Base-by-base conservation (phyloP, 2,888 invertebrate species). In the Nymphalis polychloros region DNA sequence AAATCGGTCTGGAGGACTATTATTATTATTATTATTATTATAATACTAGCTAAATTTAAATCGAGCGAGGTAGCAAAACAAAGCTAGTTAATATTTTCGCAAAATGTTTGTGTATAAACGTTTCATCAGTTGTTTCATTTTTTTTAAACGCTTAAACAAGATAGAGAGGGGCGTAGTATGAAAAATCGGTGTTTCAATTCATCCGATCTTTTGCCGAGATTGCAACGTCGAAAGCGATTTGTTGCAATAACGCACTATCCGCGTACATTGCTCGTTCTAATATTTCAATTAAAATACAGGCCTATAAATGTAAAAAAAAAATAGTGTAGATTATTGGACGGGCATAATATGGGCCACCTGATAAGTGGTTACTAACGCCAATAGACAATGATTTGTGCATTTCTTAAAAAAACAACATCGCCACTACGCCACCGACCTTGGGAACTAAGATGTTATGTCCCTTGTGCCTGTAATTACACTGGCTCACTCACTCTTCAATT, bases 121-220 rank as follows among this genome's bases (percentile, higher is more conserved):
- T 60, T 53, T 63, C 35, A 67, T 20, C 53, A 31, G 31, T 59
- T 57, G 53, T 63, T 63, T 64, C 61, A 52, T 67, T 65, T 68
- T 67, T 70, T 71, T 74, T 72, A 72, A 72, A 76, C 77, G 74
- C 73, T 75, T 80, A 81, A 82, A 82, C 75, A 72, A 75, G 73
- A 79, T 77, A 77, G 76, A 77, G 77, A 78, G 80, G 77, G 75
- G 72, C 72, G 77, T 77, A 77, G 72, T 83, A 84, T 82, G 82
- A 83, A 82, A 84, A 81, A 84, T 84, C 69, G 77, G 70, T 69
- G 74, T 77, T 79, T 76, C 75, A 74, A 79, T 77, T 78, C 77
- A 78, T 76, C 74, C 76, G 76, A 74, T 75, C 73, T 77, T 75
- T 78, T 77, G 77, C 79, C 78, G 78, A 79, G 64, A 71, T 69